Evolutionary conservation across 2,113 vertebrate genomes (phyloP).

Genomic region (Formicarius rufipectus): DNA sequence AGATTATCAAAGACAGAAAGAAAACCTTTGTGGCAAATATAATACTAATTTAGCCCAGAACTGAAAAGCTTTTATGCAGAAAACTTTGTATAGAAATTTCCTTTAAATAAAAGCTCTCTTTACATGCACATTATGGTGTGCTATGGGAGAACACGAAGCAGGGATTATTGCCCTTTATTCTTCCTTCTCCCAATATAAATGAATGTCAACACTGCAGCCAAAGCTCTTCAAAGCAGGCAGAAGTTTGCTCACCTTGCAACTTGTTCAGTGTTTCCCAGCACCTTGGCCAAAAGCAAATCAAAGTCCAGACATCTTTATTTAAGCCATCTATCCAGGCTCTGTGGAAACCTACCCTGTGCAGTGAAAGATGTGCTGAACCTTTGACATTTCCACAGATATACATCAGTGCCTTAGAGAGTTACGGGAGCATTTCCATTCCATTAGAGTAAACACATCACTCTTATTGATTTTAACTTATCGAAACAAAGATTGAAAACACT

Average conservation of each 20-base stretch:
- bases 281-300: background rate
- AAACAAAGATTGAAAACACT: background rate
- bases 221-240: background rate
- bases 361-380: background rate
- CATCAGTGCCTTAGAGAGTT: background rate
- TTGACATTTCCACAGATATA: slow-evolving; percentile 22
- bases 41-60: background rate
- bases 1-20: background rate
- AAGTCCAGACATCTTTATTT: background rate
- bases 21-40: background rate
- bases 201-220: background rate
- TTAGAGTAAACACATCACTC: slow-evolving; percentile 31
- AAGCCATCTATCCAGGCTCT: background rate
- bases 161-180: background rate
- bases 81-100: background rate
- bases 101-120: background rate
- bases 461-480: slow-evolving; percentile 22
- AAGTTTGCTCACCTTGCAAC: background rate
- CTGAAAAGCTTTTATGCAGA: background rate
- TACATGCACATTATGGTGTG: background rate
- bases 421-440: background rate
- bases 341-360: background rate
- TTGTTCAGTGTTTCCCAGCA: background rate
- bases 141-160: background rate
- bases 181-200: background rate